A percentile compares a stretch with the other conserved stretches of the same genome.
These are phyloP conservation scores for Propithecus coquereli DNA, from an alignment of 2,113 vertebrate genomes.

Conservation along the genomic window DNA sequence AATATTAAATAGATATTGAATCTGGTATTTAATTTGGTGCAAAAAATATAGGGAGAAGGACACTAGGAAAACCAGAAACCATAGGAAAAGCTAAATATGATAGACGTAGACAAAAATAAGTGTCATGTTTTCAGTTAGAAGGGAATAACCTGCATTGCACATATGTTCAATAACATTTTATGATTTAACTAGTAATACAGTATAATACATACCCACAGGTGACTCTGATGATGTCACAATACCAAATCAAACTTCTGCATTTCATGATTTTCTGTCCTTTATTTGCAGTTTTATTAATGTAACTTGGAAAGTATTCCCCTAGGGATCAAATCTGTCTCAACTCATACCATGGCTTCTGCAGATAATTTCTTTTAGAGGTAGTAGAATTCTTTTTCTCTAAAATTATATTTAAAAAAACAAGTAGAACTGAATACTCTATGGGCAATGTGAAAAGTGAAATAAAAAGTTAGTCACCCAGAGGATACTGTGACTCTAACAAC, in stretches of 20 bases:
- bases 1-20: not conserved
- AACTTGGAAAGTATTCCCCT: not conserved
- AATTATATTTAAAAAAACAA: not conserved
- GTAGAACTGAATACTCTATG: not conserved
- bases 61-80: not conserved
- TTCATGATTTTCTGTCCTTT: not conserved
- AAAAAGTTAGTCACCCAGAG: not conserved
- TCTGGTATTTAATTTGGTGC: not conserved
- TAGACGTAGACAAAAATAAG: not conserved
- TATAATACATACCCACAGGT: not conserved
- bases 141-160: not conserved
- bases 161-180: not conserved
- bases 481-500: not conserved
- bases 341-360: not conserved
- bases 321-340: not conserved
- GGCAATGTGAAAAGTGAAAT: not conserved
- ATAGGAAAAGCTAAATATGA: not conserved
- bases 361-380: not conserved
- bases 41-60: not conserved
- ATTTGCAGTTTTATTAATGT: conserved; percentile 11
- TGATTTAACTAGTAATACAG: not conserved
- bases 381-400: not conserved
- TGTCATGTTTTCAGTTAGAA: not conserved
- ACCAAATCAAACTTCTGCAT: not conserved
- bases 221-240: not conserved